phyloP scores from a whole-genome alignment of 2,888 invertebrate genomes.

The Apotomis capreana region DNA sequence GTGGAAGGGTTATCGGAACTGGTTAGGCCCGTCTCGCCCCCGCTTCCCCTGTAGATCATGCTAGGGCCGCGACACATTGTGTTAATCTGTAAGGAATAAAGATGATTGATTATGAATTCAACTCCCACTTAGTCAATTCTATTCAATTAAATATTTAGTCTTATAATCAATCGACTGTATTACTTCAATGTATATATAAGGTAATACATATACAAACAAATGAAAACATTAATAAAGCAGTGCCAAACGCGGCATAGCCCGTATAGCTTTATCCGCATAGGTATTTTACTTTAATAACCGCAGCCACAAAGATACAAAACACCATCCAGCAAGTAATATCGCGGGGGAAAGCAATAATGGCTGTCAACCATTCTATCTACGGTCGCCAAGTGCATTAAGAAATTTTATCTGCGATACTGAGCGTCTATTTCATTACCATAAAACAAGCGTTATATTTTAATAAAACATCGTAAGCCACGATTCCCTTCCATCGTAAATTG shows the following conservation, averaged over 20 bases:
- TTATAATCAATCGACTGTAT: slow-evolving; percentile 2
- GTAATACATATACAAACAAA: slow-evolving; percentile 5
- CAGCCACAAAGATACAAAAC: slow-evolving; percentile 47
- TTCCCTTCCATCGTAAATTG: slow-evolving; percentile 41
- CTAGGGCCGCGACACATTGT: too few relatives aligned
- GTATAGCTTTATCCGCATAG: slow-evolving; percentile 28
- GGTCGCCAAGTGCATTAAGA: slow-evolving; percentile 60
- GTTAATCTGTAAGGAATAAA: too few relatives aligned
- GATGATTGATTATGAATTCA: too few relatives aligned
- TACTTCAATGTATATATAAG: background rate
- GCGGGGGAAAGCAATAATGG: slow-evolving; percentile 56
- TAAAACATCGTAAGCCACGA: slow-evolving; percentile 44
- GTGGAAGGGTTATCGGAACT: too few relatives aligned
- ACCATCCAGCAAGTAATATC: slow-evolving; percentile 47
- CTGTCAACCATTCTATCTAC: slow-evolving; percentile 58
- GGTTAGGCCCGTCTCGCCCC: too few relatives aligned
- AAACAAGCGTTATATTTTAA: slow-evolving; percentile 47
- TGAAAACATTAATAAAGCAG: slow-evolving; percentile 20
- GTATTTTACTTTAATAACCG: slow-evolving; percentile 40
- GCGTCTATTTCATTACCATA: slow-evolving; percentile 58
- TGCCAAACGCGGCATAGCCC: slow-evolving; percentile 18
- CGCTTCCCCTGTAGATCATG: too few relatives aligned
- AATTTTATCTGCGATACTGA: slow-evolving; percentile 54
- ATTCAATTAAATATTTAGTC: slow-evolving; percentile 12
- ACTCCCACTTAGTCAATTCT: slow-evolving; percentile 3